Base-by-base conservation (phyloP, 2,888 invertebrate genomes). In the Maniola hyperantus region DNA sequence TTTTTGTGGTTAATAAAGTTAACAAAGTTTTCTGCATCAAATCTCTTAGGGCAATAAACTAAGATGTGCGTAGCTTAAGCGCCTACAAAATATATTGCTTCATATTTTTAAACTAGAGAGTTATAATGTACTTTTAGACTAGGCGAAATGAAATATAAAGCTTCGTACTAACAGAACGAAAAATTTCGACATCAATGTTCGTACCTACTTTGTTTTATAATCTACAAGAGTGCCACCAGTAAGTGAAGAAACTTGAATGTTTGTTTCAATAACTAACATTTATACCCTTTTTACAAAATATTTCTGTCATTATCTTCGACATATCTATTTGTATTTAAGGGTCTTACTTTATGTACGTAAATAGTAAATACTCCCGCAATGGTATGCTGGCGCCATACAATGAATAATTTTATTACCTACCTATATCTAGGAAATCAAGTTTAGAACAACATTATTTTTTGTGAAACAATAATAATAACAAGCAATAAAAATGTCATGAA, bases 401-500 rank as follows among this genome's bases (percentile, higher is more conserved):
- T 46, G 7, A 51, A 51, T 51, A 51, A 51, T 51, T 26, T 26
- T 51, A 51, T 26, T 51, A 10, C 39, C 8, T 39, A 36, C 4
- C 54, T 10, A 8, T 26, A 8, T 26, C 26, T 26, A 26, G 26
- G 34, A 36, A 36, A 36, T 54, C 54, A 54, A 54, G 34, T 54
- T 54, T 54, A 34, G 8, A 54, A 54, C 8, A 54, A n/a, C 34
- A 54, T 26, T 54, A 7, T 34, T 36, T 54, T 34, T 34, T 26
- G 20, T 5, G 20, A 54, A 54, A 34, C 54, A 34, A 36, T 15
- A 54, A 54, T 34, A 51, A 26, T 51, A 26, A 26, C 51, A 51
- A 26, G 26, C 51, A 51, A 11, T 26, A 26, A 51, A 54, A 54
- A 54, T 15, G n/a, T 36, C 7, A 34, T 54, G 53, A 53, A 33